These are phyloP conservation scores for Miltochrista miniata DNA, from an alignment of 2,888 invertebrate species.

Conservation along the genomic window DNA sequence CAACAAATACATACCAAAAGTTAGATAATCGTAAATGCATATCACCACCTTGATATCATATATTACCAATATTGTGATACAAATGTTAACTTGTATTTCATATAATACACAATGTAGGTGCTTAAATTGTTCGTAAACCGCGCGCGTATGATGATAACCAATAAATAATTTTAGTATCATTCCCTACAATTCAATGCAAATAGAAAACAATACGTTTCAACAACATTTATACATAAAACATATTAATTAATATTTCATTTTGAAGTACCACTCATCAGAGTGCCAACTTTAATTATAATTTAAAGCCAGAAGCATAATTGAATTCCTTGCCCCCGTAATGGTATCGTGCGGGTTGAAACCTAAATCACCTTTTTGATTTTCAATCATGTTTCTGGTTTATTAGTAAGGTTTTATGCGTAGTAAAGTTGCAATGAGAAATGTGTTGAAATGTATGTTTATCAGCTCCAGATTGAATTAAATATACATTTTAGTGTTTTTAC, in stretches of 20 bases:
- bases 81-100: too few species aligned
- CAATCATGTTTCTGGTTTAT: neutral
- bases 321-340: conserved; percentile 1
- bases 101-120: too few species aligned
- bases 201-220: conserved; percentile 12
- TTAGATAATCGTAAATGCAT: too few species aligned
- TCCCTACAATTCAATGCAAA: neutral
- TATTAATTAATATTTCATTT: conserved; percentile 26
- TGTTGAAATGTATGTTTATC: neutral
- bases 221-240: conserved; percentile 17
- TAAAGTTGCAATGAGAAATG: neutral
- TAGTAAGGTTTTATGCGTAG: neutral
- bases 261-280: conserved; percentile 5
- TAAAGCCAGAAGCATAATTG: conserved; percentile 3
- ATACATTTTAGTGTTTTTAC: neutral
- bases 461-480: neutral
- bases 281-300: conserved; percentile 14
- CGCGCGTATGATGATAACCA: too few species aligned
- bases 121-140: too few species aligned
- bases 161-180: too few species aligned
- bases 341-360: neutral
- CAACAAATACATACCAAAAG: too few species aligned
- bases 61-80: too few species aligned
- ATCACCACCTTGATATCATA: too few species aligned
- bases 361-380: conserved; percentile 2